Percentiles rank a stretch among this genome's conserved stretches.
Conservation (phyloP, 2,888 invertebrate genomes). For the Eudemis profundana region DNA sequence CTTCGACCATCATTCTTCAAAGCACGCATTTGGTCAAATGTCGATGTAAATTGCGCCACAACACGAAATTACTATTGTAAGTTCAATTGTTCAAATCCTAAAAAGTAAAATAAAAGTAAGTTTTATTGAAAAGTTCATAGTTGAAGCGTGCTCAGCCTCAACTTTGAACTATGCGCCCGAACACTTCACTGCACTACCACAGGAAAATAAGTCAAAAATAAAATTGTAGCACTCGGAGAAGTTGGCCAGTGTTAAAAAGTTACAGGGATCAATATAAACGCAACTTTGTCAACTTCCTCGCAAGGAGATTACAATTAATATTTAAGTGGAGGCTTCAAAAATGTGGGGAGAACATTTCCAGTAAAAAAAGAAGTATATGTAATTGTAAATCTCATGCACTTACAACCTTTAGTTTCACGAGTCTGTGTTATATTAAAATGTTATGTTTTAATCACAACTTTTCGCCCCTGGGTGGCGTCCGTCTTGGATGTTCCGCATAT, state of each 20-base stretch:
- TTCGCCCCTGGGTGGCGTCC: neutral
- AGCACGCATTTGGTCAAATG: too few relatives aligned
- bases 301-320: conserved; percentile 27
- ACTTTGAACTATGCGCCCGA: too few relatives aligned
- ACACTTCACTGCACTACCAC: too few relatives aligned
- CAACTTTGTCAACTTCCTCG: conserved; percentile 10
- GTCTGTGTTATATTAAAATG: conserved; percentile 17
- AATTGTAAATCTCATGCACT: neutral
- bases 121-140: too few relatives aligned
- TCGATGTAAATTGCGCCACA: too few relatives aligned
- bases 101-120: too few relatives aligned
- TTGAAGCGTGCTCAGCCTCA: too few relatives aligned
- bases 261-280: conserved; percentile 12
- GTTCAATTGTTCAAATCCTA: too few relatives aligned
- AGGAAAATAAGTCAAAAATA: too few relatives aligned
- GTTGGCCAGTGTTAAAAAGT: conserved; percentile 1
- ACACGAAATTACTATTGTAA: too few relatives aligned
- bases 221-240: too few relatives aligned
- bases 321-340: conserved; percentile 14
- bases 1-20: too few relatives aligned
- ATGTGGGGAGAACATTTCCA: neutral
- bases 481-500: conserved; percentile 12
- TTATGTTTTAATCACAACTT: conserved; percentile 31
- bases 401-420: neutral
- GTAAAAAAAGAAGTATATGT: neutral